These are phyloP conservation scores for Metaphire vulgaris DNA, from an alignment of 1,140 invertebrate species.

Conservation along the genomic window DNA sequence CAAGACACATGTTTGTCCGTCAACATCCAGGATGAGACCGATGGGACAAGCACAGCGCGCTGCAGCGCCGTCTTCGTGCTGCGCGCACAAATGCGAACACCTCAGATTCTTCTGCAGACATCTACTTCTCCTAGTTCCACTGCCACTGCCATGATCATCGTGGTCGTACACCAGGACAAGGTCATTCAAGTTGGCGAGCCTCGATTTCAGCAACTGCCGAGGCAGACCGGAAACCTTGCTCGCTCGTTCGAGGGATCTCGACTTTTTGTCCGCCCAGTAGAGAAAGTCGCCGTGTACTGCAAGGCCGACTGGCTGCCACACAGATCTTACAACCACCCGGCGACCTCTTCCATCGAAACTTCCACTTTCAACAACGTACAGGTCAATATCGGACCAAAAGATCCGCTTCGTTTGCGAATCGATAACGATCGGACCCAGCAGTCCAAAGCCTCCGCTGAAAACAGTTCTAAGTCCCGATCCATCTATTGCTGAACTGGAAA, in stretches of 20 bases:
- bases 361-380: slow-evolving; percentile 56
- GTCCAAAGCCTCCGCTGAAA: neutral
- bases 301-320: slow-evolving; percentile 91
- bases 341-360: slow-evolving; percentile 69
- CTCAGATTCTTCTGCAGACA: slow-evolving; percentile 70
- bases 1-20: slow-evolving; percentile 40
- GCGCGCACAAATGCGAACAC: slow-evolving; percentile 91
- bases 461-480: slow-evolving; percentile 28
- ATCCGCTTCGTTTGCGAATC: slow-evolving; percentile 38
- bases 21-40: slow-evolving; percentile 39
- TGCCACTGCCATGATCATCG: slow-evolving; percentile 29
- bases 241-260: slow-evolving; percentile 56
- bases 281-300: slow-evolving; percentile 85
- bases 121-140: slow-evolving; percentile 63
- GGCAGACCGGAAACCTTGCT: slow-evolving; percentile 35
- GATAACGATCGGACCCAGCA: slow-evolving; percentile 43
- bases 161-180: slow-evolving; percentile 53
- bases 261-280: slow-evolving; percentile 93
- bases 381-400: slow-evolving; percentile 53
- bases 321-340: slow-evolving; percentile 60
- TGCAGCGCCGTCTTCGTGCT: slow-evolving; percentile 62
- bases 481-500: slow-evolving; percentile 72
- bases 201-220: slow-evolving; percentile 42
- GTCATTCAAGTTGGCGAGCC: slow-evolving; percentile 59
- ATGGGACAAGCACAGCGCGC: slow-evolving; percentile 44